These are phyloP conservation scores for Pseudococcus longispinus DNA, from an alignment of 2,888 invertebrate species.

Conservation along the genomic window DNA sequence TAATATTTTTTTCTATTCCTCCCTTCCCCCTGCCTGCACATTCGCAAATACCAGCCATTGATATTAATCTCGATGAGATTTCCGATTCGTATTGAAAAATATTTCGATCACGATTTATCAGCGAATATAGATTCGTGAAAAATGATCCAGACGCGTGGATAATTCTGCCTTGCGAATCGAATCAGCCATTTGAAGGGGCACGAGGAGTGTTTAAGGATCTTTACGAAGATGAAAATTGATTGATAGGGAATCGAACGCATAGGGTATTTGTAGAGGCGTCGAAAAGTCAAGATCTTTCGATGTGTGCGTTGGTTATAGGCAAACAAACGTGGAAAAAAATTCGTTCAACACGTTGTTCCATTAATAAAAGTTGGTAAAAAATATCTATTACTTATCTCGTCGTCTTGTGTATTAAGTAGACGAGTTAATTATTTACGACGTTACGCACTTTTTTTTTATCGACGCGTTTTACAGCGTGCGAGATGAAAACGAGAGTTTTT, in stretches of 20 bases:
- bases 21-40: background rate
- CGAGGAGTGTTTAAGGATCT: background rate
- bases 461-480: background rate
- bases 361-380: background rate
- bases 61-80: slow-evolving; percentile 29
- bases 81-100: background rate
- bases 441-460: slow-evolving; percentile 23
- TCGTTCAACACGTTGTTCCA: slow-evolving; percentile 5
- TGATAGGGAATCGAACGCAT: background rate
- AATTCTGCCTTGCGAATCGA: background rate
- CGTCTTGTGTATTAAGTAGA: slow-evolving; percentile 9
- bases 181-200: background rate
- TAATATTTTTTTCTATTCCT: background rate
- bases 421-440: slow-evolving; percentile 43
- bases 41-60: background rate
- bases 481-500: slow-evolving; percentile 26
- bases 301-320: background rate
- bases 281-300: background rate
- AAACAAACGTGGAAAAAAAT: background rate
- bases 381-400: slow-evolving; percentile 12
- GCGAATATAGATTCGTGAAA: background rate
- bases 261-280: background rate
- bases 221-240: background rate
- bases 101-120: slow-evolving; percentile 30
- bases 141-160: slow-evolving; percentile 32